phyloP scores from a whole-genome alignment of 2,888 invertebrate genomes.

The Panopea generosa region DNA sequence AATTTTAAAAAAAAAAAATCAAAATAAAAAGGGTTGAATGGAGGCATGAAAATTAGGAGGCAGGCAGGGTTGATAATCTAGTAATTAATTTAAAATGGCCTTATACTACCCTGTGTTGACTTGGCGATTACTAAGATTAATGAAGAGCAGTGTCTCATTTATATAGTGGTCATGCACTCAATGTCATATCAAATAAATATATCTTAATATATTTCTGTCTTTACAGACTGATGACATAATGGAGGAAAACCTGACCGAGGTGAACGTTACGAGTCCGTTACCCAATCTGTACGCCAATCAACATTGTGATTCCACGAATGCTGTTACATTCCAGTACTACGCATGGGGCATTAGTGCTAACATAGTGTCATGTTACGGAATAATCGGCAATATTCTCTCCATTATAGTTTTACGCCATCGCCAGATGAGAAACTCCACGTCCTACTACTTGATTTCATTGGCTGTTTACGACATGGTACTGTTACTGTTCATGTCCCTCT shows the following conservation, averaged over 20 bases:
- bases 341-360: slow-evolving; percentile 95
- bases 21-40: too few relatives aligned
- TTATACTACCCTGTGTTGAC: too few relatives aligned
- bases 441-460: slow-evolving; percentile 96
- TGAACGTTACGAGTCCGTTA: slow-evolving; percentile 12
- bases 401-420: slow-evolving; percentile 86
- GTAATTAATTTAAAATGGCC: too few relatives aligned
- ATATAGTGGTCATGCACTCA: too few relatives aligned
- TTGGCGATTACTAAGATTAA: too few relatives aligned
- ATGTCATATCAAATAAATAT: too few relatives aligned
- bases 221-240: slow-evolving; percentile 11
- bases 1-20: too few relatives aligned
- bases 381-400: slow-evolving; percentile 82
- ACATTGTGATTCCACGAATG: slow-evolving; percentile 41
- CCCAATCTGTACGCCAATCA: neutral
- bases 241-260: slow-evolving; percentile 21
- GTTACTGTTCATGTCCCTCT: slow-evolving; percentile 88
- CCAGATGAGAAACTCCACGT: slow-evolving; percentile 98
- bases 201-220: neutral
- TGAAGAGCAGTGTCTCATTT: too few relatives aligned
- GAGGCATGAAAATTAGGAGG: too few relatives aligned
- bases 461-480: slow-evolving; percentile 97
- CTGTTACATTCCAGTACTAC: slow-evolving; percentile 87
- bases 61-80: too few relatives aligned
- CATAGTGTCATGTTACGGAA: slow-evolving; percentile 92